Conservation (phyloP, 2,888 invertebrate species). For the Pedicia rivosa region DNA sequence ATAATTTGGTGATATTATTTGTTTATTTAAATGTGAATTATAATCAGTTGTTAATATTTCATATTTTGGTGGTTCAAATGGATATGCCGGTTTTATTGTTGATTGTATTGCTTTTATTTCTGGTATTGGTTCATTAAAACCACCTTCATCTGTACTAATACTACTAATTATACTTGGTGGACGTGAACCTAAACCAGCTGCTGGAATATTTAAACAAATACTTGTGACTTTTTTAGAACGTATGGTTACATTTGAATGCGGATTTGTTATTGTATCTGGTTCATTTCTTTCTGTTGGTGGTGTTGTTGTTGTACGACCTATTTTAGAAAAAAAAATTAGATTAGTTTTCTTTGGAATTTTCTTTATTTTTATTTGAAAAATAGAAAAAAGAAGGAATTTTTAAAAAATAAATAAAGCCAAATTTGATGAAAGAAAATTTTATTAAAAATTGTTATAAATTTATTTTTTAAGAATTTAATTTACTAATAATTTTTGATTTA, state of each 20-base stretch:
- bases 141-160: constrained; percentile 45
- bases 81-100: constrained; percentile 18
- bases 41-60: not conserved
- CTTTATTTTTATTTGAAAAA: not conserved
- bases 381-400: too few species aligned
- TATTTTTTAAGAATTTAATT: too few species aligned
- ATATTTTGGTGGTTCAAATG: constrained; percentile 16
- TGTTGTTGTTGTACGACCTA: constrained; percentile 5
- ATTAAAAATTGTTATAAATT: too few species aligned
- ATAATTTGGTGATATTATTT: not conserved
- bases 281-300: constrained; percentile 5
- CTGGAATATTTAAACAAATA: constrained; percentile 44
- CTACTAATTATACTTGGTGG: constrained; percentile 52
- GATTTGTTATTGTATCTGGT: not conserved
- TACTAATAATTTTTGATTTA: too few species aligned
- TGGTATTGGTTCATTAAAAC: constrained; percentile 55
- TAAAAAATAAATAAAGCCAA: too few species aligned
- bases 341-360: not conserved
- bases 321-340: not conserved
- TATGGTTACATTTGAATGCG: constrained; percentile 21
- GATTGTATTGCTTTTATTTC: constrained; percentile 45
- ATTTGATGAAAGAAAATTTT: too few species aligned
- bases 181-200: constrained; percentile 43
- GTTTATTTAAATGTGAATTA: constrained; percentile 6
- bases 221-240: constrained; percentile 40